Evolutionary conservation across 1,140 invertebrate genomes (phyloP).

Genomic region (Drosophila bipectinata): DNA sequence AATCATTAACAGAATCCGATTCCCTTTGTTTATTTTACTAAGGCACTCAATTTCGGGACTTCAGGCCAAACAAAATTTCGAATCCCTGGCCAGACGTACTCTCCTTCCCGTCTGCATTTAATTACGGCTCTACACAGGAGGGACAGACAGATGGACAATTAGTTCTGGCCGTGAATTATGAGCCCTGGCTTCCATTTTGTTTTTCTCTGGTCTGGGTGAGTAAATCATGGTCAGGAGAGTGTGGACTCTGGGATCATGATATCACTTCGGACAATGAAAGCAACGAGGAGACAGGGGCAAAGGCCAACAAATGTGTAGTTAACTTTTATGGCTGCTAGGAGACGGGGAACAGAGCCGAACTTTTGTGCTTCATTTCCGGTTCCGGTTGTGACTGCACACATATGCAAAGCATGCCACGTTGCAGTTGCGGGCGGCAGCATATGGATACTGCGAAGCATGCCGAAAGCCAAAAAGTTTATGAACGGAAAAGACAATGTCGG

Average conservation of each 20-base stretch:
- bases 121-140: slow-evolving; percentile 30
- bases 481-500: slow-evolving; percentile 44
- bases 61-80: slow-evolving; percentile 21
- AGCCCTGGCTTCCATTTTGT: slow-evolving; percentile 23
- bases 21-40: not conserved
- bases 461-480: slow-evolving; percentile 58
- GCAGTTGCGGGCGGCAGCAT: slow-evolving; percentile 14
- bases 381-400: slow-evolving; percentile 33
- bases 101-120: slow-evolving; percentile 30
- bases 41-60: slow-evolving; percentile 20
- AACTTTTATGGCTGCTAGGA: slow-evolving; percentile 47
- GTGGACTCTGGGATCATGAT: slow-evolving; percentile 37
- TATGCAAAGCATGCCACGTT: slow-evolving; percentile 13
- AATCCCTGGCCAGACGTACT: slow-evolving; percentile 15
- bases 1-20: slow-evolving; percentile 35
- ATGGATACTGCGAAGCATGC: slow-evolving; percentile 56
- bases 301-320: slow-evolving; percentile 50
- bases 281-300: not conserved
- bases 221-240: slow-evolving; percentile 51
- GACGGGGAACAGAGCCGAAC: slow-evolving; percentile 38
- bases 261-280: slow-evolving; percentile 45
- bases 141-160: slow-evolving; percentile 49
- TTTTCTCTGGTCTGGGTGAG: slow-evolving; percentile 30
- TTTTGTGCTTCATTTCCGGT: slow-evolving; percentile 62
- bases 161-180: slow-evolving; percentile 50